Conservation (phyloP, 2,113 vertebrate genomes). For the Gallinago undulata region DNA sequence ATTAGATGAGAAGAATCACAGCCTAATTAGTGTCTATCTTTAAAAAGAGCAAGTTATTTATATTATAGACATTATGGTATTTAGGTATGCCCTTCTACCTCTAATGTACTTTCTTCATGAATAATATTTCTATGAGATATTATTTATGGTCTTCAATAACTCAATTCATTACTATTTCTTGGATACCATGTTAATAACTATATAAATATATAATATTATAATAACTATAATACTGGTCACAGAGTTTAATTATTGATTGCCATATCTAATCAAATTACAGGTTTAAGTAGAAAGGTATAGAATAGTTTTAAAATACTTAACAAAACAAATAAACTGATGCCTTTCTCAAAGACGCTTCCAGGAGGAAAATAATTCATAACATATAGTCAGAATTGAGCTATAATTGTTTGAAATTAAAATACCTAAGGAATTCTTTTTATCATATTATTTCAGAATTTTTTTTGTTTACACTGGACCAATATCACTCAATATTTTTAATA, state of each 20-base stretch:
- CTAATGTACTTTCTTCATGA: not conserved
- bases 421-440: not conserved
- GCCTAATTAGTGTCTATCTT: not conserved
- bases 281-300: not conserved
- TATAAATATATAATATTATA: not conserved
- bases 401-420: not conserved
- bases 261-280: not conserved
- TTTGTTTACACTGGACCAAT: not conserved
- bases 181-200: not conserved
- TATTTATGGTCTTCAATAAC: not conserved
- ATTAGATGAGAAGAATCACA: not conserved
- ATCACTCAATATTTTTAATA: not conserved
- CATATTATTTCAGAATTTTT: not conserved
- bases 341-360: not conserved
- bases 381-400: not conserved
- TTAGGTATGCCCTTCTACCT: not conserved
- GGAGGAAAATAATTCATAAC: not conserved
- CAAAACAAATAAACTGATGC: not conserved
- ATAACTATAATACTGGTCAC: not conserved
- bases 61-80: not conserved
- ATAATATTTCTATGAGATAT: not conserved
- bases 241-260: not conserved
- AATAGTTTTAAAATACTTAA: not conserved
- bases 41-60: not conserved
- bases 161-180: not conserved